Evolutionary conservation across 2,888 invertebrate species (phyloP), one percentile per base, ranked within the genome.

Genomic region (Plutella xylostella): DNA sequence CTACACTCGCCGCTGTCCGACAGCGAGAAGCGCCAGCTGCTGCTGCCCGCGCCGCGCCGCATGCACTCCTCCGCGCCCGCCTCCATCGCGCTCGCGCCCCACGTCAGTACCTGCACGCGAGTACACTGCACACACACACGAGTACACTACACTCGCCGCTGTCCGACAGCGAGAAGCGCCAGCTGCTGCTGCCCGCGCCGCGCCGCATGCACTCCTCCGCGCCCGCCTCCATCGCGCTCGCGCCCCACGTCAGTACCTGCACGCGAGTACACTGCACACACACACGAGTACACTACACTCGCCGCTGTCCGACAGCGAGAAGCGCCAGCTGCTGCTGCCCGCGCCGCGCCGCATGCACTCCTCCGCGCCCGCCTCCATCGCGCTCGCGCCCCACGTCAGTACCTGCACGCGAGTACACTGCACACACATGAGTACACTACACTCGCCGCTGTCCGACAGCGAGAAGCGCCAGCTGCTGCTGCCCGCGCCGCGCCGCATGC

Each of bases 1-100:
- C n/a, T n/a, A n/a, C 92, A 92, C 75, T 92, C 93, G 49, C 92
- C 93, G 52, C 82, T 93, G 54, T 92, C 92, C 42, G 93, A 93
- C 78, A 89, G 90, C 58, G 92, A 93, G 82, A 93, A 93, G 76
- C 90, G 92, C 61, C 92, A 92, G 72, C 85, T 92, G 61, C 82
- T 92, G 65, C 86, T 91, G 59, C 91, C 89, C 60, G 92, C 92
- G n/a, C n/a, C n/a, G n/a, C n/a, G n/a, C n/a, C n/a, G n/a, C n/a
- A n/a, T n/a, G n/a, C n/a, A n/a, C n/a, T n/a, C n/a, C n/a, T n/a
- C n/a, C 42, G 92, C 92, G 42, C 92, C 92, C 15, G 91, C 91
- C n/a, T 92, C 92, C 45, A 92, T 92, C 59, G 88, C 89, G 38
- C 15, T 46, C 18, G 40, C 41, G 9, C 71, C 72, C 51, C 78